phyloP scores from a whole-genome alignment of 2,888 invertebrate species.

The Eupithecia dodoneata region DNA sequence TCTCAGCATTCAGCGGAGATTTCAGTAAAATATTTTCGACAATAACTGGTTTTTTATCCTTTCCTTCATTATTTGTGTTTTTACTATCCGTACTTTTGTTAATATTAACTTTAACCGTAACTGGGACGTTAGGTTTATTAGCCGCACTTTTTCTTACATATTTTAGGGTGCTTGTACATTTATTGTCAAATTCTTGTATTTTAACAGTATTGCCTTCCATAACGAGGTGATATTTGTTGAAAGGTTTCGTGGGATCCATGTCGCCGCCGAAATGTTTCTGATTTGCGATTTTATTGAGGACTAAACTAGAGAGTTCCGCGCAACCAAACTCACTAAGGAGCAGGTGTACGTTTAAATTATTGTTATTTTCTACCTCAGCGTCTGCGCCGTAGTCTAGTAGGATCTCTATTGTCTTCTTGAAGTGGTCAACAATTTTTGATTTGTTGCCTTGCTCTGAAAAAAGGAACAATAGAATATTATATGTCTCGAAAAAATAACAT shows the following conservation, averaged over 20 bases:
- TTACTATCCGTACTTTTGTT: background rate
- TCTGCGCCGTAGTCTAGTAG: background rate
- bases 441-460: constrained; percentile 12
- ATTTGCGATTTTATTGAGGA: background rate
- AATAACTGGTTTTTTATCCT: constrained; percentile 1
- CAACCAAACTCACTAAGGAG: background rate
- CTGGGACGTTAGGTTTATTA: background rate
- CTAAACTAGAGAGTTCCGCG: background rate
- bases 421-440: constrained; percentile 6
- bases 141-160: background rate
- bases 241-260: background rate
- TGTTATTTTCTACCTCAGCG: background rate
- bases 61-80: background rate
- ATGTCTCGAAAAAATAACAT: no score
- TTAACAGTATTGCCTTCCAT: background rate
- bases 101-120: background rate
- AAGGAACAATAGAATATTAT: no score
- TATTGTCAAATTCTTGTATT: background rate
- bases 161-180: background rate
- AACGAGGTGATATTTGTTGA: background rate
- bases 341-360: background rate
- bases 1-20: background rate
- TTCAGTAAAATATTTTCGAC: background rate
- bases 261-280: background rate
- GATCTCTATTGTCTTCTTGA: constrained; percentile 3